A percentile compares a stretch with the other conserved stretches of the same genome.
These are phyloP conservation scores for Parnassius smintheus DNA, from an alignment of 2,888 invertebrate species.

Conservation along the genomic window DNA sequence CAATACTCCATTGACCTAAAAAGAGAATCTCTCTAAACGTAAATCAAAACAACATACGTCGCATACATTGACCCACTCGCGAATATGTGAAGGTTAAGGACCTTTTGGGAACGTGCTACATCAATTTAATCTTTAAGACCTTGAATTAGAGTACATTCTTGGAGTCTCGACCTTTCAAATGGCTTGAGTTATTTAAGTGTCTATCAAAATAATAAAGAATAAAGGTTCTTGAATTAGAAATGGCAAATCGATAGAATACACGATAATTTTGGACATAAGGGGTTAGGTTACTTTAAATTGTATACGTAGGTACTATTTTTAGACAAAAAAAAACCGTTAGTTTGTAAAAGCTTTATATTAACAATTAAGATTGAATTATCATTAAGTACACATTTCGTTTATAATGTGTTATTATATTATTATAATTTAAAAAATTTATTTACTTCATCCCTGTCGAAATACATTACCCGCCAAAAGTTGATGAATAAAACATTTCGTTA, in stretches of 20 bases:
- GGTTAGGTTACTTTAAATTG: too few relatives aligned
- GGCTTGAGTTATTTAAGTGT: slow-evolving; percentile 8
- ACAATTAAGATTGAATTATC: too few relatives aligned
- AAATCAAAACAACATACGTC: slow-evolving; percentile 33
- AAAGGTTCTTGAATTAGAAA: not conserved
- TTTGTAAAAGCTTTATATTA: too few relatives aligned
- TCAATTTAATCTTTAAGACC: slow-evolving; percentile 17
- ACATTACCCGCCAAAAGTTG: slow-evolving; percentile 7
- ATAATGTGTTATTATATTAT: too few relatives aligned
- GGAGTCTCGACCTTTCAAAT: slow-evolving; percentile 24
- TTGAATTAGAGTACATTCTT: slow-evolving; percentile 10
- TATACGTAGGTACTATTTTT: too few relatives aligned
- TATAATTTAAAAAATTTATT: too few relatives aligned
- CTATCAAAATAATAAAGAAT: slow-evolving; percentile 3
- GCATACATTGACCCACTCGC: slow-evolving; percentile 60
- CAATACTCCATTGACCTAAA: slow-evolving; percentile 36
- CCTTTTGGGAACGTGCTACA: slow-evolving; percentile 12
- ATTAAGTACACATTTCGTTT: too few relatives aligned
- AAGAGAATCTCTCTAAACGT: slow-evolving; percentile 27
- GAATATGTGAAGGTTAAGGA: slow-evolving; percentile 59
- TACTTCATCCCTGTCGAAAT: too few relatives aligned
- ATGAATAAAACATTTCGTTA: slow-evolving; percentile 27
- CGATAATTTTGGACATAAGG: too few relatives aligned
- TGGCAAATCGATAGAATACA: not conserved
- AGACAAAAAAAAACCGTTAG: too few relatives aligned